phyloP scores from a whole-genome alignment of 2,113 vertebrate species.

The Puffinus mauretanicus region DNA sequence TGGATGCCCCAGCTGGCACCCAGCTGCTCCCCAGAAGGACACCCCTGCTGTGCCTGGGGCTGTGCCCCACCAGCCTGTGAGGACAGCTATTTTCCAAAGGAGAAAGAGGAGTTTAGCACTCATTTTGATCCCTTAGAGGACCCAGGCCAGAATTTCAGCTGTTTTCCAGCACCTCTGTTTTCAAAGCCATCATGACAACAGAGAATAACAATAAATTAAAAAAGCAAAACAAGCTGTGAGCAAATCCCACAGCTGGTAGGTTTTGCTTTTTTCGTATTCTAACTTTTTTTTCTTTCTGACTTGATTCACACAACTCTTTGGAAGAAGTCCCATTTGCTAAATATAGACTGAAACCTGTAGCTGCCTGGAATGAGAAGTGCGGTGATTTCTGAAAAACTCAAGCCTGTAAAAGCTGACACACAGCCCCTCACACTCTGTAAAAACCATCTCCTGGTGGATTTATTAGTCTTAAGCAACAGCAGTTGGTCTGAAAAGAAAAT shows the following conservation, averaged over 20 bases:
- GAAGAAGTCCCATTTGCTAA: conserved; percentile 5
- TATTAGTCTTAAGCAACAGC: conserved; percentile 66
- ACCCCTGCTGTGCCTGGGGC: not conserved
- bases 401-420: conserved; percentile 45
- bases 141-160: not conserved
- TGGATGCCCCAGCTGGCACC: not conserved
- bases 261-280: not conserved
- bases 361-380: conserved; percentile 22
- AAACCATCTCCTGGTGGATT: conserved; percentile 51
- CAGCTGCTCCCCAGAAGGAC: not conserved
- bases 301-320: not conserved
- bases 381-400: conserved; percentile 20
- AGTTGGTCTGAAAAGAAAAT: conserved; percentile 64
- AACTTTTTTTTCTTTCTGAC: not conserved
- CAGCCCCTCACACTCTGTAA: conserved; percentile 17
- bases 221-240: not conserved
- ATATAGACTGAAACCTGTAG: conserved; percentile 32
- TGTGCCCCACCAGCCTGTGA: not conserved
- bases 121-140: not conserved
- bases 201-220: not conserved
- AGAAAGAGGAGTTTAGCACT: not conserved
- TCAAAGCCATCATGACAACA: not conserved
- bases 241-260: not conserved
- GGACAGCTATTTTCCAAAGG: not conserved
- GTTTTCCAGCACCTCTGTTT: not conserved